Base-by-base conservation (phyloP, 2,797 vertebrate genomes). In the Adrianichthys oophorus region DNA sequence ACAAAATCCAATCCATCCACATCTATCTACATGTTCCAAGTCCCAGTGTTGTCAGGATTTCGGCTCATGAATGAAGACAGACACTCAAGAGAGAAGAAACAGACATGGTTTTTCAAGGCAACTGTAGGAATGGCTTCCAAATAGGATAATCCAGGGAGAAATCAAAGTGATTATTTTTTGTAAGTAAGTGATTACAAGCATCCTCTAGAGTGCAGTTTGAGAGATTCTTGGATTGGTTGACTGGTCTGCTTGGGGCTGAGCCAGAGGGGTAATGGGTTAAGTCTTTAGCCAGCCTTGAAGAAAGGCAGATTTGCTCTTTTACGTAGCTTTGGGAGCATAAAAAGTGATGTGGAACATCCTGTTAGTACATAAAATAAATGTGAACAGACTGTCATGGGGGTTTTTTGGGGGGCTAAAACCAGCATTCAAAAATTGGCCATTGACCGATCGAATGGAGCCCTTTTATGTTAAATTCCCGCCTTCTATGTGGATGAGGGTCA, bases 201-300 rank as follows among this genome's bases (percentile, higher is more conserved):
- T 70, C 52, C 18, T 24, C 55, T 7, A 1, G 16, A 7, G 61
- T 72, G 55, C 58, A 41, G 63, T 66, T 83, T 79, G 72, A 55
- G 29, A 66, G 81, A 87, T 80, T 82, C 55, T 81, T 55, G 62
- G 61, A 66, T 45, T 72, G 68, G 64, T 73, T 71, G 68, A 78
- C 65, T 14, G 48, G 65, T 56, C 52, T 2, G 0, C 10, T 17
- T 49, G 75, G 50, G 46, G 23, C 41, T 1, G 47, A 77, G 71
- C 63, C 77, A 71, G 32, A 37, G 45, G 4, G 68, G 72, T 60
- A 64, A 74, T 54, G 77, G 72, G 73, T 68, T 41, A 17, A 65
- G 56, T 60, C 52, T 62, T 49, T 62, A 58, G 41, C 12, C 52
- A 10, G 70, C 57, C 56, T 23, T 54, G 58, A 67, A 70, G 63